A percentile compares a stretch with the other conserved stretches of the same genome.
phyloP scores from a whole-genome alignment of 2,888 invertebrate species.

The Drosophila anomalata region DNA sequence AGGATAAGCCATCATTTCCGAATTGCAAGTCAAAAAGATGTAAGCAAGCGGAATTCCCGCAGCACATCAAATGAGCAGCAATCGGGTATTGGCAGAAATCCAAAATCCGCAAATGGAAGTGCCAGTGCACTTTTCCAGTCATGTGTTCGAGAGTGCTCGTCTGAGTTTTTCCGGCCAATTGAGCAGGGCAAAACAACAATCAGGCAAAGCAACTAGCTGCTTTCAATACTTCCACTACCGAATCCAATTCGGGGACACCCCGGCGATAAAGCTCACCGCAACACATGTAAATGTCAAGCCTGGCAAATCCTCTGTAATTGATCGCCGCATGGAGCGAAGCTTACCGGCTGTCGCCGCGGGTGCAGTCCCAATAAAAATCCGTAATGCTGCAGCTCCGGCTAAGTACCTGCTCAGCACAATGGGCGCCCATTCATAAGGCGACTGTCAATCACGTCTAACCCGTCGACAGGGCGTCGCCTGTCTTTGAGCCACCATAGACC shows the following conservation, averaged over 20 bases:
- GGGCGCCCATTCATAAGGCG: slow-evolving; percentile 70
- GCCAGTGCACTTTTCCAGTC: slow-evolving; percentile 67
- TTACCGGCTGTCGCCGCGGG: slow-evolving; percentile 76
- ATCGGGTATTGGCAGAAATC: slow-evolving; percentile 1
- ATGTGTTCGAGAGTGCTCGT: slow-evolving; percentile 69
- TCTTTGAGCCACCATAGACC: slow-evolving; percentile 47
- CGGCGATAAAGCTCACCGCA: slow-evolving; percentile 65
- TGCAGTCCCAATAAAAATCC: slow-evolving; percentile 66
- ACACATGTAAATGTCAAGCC: slow-evolving; percentile 72
- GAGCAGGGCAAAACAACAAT: slow-evolving; percentile 53
- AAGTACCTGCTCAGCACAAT: slow-evolving; percentile 74
- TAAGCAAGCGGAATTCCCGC: slow-evolving; percentile 79
- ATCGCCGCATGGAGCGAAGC: slow-evolving; percentile 73
- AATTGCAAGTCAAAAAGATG: slow-evolving; percentile 79
- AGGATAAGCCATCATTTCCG: slow-evolving; percentile 82
- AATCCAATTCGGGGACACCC: slow-evolving; percentile 37
- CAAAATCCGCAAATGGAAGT: slow-evolving; percentile 27
- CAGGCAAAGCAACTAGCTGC: not conserved
- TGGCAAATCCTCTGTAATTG: slow-evolving; percentile 74
- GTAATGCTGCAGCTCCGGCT: slow-evolving; percentile 54
- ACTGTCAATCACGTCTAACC: slow-evolving; percentile 76
- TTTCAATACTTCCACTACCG: not conserved
- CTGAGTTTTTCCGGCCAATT: slow-evolving; percentile 75
- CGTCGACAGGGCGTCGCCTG: slow-evolving; percentile 27
- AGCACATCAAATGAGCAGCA: slow-evolving; percentile 33